Conservation (phyloP, 92 coral and sea anemone genomes). For the Porites divaricata region DNA sequence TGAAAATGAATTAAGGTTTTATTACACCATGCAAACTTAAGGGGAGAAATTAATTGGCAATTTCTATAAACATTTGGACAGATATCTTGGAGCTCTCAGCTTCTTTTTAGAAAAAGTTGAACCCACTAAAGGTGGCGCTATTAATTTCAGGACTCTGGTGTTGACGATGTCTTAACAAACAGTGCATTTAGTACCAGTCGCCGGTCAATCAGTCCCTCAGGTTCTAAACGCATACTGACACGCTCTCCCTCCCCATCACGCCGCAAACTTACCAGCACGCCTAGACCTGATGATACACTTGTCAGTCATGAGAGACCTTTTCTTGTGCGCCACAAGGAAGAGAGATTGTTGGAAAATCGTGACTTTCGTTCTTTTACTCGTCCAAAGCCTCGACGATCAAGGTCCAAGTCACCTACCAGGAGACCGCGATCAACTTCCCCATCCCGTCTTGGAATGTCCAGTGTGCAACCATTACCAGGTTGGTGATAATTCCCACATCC, state of each 20-base stretch:
- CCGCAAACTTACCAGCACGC: slow-evolving; percentile 75
- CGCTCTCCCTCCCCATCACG: slow-evolving; percentile 89
- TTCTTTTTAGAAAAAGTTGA: neutral
- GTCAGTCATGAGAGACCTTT: slow-evolving; percentile 77
- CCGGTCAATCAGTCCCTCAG: slow-evolving; percentile 78
- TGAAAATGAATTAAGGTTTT: no score
- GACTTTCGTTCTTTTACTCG: slow-evolving; percentile 98
- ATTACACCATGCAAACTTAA: no score
- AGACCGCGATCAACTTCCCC: slow-evolving; percentile 93
- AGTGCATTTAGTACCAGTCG: slow-evolving; percentile 78
- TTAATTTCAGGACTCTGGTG: slow-evolving; percentile 89
- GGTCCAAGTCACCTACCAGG: slow-evolving; percentile 93
- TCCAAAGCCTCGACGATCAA: slow-evolving; percentile 95
- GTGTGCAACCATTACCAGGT: slow-evolving; percentile 86
- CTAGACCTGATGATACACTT: slow-evolving; percentile 89
- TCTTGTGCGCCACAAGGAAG: slow-evolving; percentile 94
- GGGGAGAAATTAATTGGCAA: no score
- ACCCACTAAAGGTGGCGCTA: slow-evolving; percentile 18
- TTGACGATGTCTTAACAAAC: slow-evolving; percentile 83
- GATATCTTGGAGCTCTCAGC: neutral
- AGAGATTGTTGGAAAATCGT: slow-evolving; percentile 94
- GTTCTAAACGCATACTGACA: slow-evolving; percentile 65
- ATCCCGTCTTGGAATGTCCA: slow-evolving; percentile 80
- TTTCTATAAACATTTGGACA: no score
- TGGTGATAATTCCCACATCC: neutral